These are phyloP conservation scores for Tiliacea citrago DNA, from an alignment of 2,888 invertebrate species.

Conservation along the genomic window DNA sequence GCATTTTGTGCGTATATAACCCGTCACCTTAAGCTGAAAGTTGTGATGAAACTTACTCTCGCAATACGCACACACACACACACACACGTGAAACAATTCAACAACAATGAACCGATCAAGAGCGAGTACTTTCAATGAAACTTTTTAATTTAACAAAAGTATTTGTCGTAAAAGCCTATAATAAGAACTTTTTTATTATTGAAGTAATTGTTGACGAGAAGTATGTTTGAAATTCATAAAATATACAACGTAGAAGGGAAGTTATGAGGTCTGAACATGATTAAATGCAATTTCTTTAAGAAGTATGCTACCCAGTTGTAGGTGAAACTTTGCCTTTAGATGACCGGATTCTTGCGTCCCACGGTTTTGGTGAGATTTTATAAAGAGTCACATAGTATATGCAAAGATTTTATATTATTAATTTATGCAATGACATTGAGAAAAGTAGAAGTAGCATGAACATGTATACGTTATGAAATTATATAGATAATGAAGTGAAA, in stretches of 20 bases:
- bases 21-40: slow-evolving; percentile 48
- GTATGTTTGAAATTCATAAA: slow-evolving; percentile 85
- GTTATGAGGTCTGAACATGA: slow-evolving; percentile 86
- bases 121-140: slow-evolving; percentile 57
- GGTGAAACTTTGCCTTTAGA: slow-evolving; percentile 82
- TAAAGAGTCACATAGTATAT: slow-evolving; percentile 30
- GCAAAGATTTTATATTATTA: slow-evolving; percentile 3
- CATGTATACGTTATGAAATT: neutral
- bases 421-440: neutral
- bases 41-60: slow-evolving; percentile 61
- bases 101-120: slow-evolving; percentile 62
- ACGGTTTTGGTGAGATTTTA: slow-evolving; percentile 72
- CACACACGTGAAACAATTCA: slow-evolving; percentile 64
- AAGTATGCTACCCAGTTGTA: slow-evolving; percentile 83
- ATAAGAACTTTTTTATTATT: slow-evolving; percentile 80
- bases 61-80: slow-evolving; percentile 55
- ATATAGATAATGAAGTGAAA: neutral
- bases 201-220: slow-evolving; percentile 87
- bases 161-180: slow-evolving; percentile 81
- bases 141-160: slow-evolving; percentile 80
- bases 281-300: slow-evolving; percentile 89
- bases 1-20: slow-evolving; percentile 18
- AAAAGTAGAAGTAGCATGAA: neutral
- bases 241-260: slow-evolving; percentile 80
- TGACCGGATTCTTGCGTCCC: slow-evolving; percentile 76